Evolutionary conservation across 2,113 vertebrate genomes (phyloP).

Genomic region (Melanerpes aurifrons): DNA sequence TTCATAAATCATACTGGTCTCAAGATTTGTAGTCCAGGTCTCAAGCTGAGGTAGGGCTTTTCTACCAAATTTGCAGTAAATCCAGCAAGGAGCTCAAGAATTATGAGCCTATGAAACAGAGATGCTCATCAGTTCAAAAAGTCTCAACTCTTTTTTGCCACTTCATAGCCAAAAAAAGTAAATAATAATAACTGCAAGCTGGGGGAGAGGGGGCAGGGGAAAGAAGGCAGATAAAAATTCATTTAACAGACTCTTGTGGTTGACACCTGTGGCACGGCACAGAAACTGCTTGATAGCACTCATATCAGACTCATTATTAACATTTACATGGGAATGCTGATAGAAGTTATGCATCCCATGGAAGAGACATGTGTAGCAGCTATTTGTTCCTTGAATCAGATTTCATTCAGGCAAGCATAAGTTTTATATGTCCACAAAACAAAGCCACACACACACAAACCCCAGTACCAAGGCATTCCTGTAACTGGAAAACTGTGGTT

Average conservation of each 20-base stretch:
- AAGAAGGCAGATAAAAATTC: not conserved
- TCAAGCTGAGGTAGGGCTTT: conserved; percentile 12
- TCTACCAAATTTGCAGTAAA: conserved; percentile 42
- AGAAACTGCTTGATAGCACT: conserved; percentile 21
- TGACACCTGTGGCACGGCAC: not conserved
- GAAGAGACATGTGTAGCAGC: not conserved
- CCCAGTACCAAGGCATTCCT: not conserved
- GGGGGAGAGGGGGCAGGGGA: not conserved
- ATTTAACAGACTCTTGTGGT: not conserved
- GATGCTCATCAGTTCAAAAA: conserved; percentile 43
- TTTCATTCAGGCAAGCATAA: not conserved
- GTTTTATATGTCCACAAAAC: not conserved
- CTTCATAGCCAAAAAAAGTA: conserved; percentile 7
- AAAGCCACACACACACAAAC: not conserved
- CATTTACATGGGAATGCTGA: conserved; percentile 24
- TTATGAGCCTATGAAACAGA: conserved; percentile 27
- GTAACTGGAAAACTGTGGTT: not conserved
- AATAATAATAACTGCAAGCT: conserved; percentile 17
- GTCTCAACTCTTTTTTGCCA: conserved; percentile 6
- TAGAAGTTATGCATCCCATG: not conserved
- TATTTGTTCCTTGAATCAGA: not conserved
- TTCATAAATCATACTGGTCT: conserved; percentile 25
- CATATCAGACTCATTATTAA: conserved; percentile 17
- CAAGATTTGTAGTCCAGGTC: conserved; percentile 30
- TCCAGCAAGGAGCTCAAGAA: conserved; percentile 5